These are phyloP conservation scores for Apteryx mantelli DNA, from an alignment of 2,113 vertebrate genomes.

Conservation along the genomic window DNA sequence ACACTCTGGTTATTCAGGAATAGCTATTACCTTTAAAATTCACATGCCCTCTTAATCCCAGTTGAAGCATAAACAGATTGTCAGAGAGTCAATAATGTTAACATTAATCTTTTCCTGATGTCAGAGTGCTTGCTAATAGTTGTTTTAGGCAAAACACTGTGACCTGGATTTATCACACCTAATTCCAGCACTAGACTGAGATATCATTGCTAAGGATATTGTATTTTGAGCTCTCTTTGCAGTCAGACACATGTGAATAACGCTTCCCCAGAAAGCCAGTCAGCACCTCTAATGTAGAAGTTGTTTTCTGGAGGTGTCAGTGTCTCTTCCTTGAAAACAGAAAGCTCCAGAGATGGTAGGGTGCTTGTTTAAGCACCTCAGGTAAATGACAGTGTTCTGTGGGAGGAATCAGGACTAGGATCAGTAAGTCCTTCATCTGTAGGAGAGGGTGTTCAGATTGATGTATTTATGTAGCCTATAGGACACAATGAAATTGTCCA, in stretches of 20 bases:
- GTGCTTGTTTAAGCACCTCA: not conserved
- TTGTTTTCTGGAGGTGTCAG: not conserved
- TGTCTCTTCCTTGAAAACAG: not conserved
- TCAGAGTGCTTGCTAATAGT: not conserved
- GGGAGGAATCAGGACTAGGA: not conserved
- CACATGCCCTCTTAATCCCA: not conserved
- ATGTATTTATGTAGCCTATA: not conserved
- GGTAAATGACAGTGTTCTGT: not conserved
- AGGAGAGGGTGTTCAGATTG: not conserved
- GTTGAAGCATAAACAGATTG: not conserved
- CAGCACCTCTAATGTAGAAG: not conserved
- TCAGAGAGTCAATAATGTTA: not conserved
- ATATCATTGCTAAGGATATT: not conserved
- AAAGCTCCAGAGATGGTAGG: not conserved
- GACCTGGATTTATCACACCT: not conserved
- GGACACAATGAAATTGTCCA: not conserved
- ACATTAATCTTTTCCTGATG: not conserved
- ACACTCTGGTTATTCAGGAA: not conserved
- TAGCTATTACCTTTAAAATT: not conserved
- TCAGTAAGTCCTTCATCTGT: not conserved
- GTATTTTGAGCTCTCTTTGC: not conserved
- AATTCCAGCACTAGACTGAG: not conserved
- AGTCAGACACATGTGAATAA: not conserved
- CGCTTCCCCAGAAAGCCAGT: not conserved
- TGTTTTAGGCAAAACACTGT: not conserved